Percentiles rank a stretch among this genome's conserved stretches.
Conservation (phyloP, 2,888 invertebrate species). For the Cancer borealis region DNA sequence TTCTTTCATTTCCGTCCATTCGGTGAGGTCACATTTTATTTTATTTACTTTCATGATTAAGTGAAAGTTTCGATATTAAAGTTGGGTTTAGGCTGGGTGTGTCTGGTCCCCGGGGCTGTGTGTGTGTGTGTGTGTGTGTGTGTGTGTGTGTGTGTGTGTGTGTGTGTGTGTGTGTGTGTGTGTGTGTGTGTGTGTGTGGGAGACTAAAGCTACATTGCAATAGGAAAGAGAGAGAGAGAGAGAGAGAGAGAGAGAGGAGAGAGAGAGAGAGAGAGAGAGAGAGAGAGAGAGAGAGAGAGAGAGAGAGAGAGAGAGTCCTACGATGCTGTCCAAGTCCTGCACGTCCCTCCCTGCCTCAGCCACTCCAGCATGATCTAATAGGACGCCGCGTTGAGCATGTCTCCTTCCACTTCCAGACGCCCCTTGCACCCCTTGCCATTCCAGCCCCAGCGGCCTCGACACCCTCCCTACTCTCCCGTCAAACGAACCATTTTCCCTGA, state of each 20-base stretch:
- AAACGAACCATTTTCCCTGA: constrained; percentile 52
- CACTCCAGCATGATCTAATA: constrained; percentile 44
- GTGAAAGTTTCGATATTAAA: constrained; percentile 6
- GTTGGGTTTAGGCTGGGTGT: constrained; percentile 1
- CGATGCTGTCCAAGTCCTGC: not conserved
- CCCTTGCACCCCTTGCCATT: not conserved
- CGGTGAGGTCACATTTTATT: not conserved
- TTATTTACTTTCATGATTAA: constrained; percentile 40
- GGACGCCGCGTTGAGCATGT: not conserved
- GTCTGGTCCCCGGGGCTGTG: not conserved
- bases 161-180: constrained; percentile 66
- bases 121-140: constrained; percentile 53
- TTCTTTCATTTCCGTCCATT: constrained; percentile 3
- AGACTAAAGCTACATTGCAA: not conserved
- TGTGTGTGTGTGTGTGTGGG: constrained; percentile 62
- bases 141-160: constrained; percentile 62
- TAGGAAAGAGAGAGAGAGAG: not conserved
- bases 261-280: constrained; percentile 35
- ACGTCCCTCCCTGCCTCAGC: not conserved
- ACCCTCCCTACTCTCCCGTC: not conserved
- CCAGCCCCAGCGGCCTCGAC: not conserved
- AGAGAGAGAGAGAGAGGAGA: constrained; percentile 42
- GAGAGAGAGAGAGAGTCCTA: not conserved
- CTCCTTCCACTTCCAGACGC: constrained; percentile 39
- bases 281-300: constrained; percentile 40